Evolutionary conservation across 2,888 invertebrate genomes (phyloP).

Genomic region (Drosophila mimica): DNA sequence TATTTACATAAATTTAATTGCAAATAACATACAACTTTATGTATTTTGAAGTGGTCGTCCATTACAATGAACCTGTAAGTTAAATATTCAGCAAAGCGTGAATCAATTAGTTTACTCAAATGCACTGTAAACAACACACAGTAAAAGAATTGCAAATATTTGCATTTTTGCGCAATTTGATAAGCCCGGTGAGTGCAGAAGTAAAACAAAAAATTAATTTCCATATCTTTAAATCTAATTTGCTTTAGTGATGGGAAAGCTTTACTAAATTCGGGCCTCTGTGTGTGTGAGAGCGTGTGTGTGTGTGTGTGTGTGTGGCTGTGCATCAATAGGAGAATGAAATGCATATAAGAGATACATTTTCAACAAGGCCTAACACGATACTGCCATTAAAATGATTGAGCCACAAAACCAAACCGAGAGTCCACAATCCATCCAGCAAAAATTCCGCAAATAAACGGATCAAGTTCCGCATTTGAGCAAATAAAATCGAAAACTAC

Average conservation of each 20-base stretch:
- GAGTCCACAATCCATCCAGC: constrained; percentile 61
- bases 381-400: constrained; percentile 75
- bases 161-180: constrained; percentile 19
- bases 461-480: constrained; percentile 62
- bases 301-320: constrained; percentile 1
- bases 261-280: constrained; percentile 8
- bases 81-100: constrained; percentile 34
- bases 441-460: constrained; percentile 65
- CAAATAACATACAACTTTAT: constrained; percentile 9
- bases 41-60: constrained; percentile 13
- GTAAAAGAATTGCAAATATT: constrained; percentile 26
- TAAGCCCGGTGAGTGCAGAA: constrained; percentile 9
- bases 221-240: constrained; percentile 31
- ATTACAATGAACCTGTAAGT: constrained; percentile 19
- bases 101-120: constrained; percentile 39
- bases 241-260: constrained; percentile 9
- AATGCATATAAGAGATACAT: constrained; percentile 37
- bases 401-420: constrained; percentile 70
- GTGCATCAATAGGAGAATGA: constrained; percentile 3
- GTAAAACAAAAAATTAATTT: constrained; percentile 8
- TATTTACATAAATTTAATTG: constrained; percentile 24
- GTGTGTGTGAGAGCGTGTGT: not conserved
- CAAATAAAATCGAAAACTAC: constrained; percentile 1
- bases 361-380: constrained; percentile 65
- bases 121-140: constrained; percentile 5